These are phyloP conservation scores for Allygus modestus DNA, from an alignment of 2,888 invertebrate genomes.

Conservation along the genomic window DNA sequence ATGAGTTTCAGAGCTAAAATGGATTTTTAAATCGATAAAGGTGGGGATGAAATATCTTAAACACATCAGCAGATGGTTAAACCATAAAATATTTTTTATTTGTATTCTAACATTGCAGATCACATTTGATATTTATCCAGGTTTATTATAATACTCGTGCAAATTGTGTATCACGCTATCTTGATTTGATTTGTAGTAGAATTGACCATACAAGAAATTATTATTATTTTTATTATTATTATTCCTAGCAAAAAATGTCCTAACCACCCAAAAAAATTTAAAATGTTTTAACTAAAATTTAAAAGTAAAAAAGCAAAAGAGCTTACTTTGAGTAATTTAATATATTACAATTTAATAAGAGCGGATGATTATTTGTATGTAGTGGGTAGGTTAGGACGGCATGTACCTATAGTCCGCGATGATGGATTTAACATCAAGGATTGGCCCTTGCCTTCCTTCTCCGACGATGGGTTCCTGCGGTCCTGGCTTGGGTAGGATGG, in stretches of 20 bases:
- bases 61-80: too few relatives aligned
- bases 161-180: too few relatives aligned
- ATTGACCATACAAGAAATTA: too few relatives aligned
- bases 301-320: not conserved
- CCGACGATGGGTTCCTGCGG: conserved; percentile 77
- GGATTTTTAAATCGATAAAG: too few relatives aligned
- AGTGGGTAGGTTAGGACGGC: conserved; percentile 41
- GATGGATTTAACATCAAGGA: conserved; percentile 89
- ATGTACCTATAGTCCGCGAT: conserved; percentile 85
- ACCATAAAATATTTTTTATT: too few relatives aligned
- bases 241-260: not conserved
- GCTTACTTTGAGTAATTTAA: not conserved
- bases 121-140: too few relatives aligned
- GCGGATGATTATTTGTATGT: not conserved
- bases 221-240: too few relatives aligned
- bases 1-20: too few relatives aligned
- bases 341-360: not conserved
- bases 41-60: too few relatives aligned
- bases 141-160: too few relatives aligned
- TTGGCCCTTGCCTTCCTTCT: conserved; percentile 85
- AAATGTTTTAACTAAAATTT: not conserved
- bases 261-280: conserved; percentile 25
- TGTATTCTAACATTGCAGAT: too few relatives aligned
- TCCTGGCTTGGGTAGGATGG: conserved; percentile 75
- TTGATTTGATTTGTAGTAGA: too few relatives aligned